These are phyloP conservation scores for Pyrocoelia pectoralis DNA, from an alignment of 2,888 invertebrate genomes.

Conservation along the genomic window DNA sequence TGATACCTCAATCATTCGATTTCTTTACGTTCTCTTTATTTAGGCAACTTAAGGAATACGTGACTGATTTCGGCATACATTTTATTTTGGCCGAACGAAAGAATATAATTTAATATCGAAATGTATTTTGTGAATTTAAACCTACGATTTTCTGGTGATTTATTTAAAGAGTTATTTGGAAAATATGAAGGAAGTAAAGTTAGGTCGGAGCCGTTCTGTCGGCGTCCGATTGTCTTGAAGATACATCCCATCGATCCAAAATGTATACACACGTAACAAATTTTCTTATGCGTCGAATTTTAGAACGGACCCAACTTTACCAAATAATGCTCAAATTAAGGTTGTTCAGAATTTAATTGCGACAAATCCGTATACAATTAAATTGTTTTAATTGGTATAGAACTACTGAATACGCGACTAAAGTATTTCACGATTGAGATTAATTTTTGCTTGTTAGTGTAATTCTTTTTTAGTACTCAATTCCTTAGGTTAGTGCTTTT, in stretches of 20 bases:
- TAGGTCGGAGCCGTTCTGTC: constrained; percentile 40
- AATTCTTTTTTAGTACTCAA: no score
- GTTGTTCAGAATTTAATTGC: no score
- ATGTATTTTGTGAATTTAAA: not conserved
- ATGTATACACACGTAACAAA: constrained; percentile 22
- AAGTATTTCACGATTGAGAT: no score
- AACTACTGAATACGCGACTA: no score
- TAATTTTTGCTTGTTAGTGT: no score
- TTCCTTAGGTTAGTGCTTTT: no score
- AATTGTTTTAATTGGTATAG: no score
- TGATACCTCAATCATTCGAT: constrained; percentile 18
- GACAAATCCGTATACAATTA: no score
- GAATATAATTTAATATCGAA: not conserved
- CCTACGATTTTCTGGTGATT: not conserved
- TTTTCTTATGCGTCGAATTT: no score
- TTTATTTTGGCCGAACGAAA: not conserved
- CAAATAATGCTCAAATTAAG: no score
- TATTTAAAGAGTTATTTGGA: constrained; percentile 1
- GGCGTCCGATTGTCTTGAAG: constrained; percentile 38
- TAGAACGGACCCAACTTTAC: no score
- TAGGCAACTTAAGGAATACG: constrained; percentile 2
- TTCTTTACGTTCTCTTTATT: constrained; percentile 21
- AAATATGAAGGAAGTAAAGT: constrained; percentile 31
- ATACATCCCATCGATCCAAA: constrained; percentile 38
- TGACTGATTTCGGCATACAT: not conserved